A percentile compares a stretch with the other conserved stretches of the same genome.
These are phyloP conservation scores for Stylophora pistillata DNA, from an alignment of 64 coral and sea anemone genomes.

Conservation along the genomic window DNA sequence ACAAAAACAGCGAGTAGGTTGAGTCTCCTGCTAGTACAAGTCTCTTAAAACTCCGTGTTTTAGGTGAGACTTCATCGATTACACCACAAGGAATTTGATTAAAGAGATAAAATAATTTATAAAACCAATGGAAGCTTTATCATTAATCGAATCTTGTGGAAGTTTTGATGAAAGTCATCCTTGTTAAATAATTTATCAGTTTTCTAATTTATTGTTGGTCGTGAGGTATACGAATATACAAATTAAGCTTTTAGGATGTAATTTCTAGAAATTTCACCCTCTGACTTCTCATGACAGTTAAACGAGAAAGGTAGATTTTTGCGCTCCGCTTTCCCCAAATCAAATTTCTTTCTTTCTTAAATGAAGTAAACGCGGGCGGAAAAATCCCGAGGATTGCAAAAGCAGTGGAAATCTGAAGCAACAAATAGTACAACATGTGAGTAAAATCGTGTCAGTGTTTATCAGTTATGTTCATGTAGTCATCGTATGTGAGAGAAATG, in stretches of 20 bases:
- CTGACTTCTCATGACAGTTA: not conserved
- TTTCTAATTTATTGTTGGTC: not conserved
- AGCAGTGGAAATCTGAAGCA: too few relatives aligned
- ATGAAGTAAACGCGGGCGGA: too few relatives aligned
- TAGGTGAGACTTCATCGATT: not conserved
- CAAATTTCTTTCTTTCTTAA: too few relatives aligned
- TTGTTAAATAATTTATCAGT: not conserved
- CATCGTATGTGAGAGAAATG: too few relatives aligned
- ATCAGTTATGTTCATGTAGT: too few relatives aligned
- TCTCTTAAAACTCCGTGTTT: not conserved
- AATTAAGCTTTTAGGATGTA: not conserved
- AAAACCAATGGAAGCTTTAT: not conserved
- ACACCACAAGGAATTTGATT: not conserved
- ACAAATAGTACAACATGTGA: too few relatives aligned
- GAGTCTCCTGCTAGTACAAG: not conserved
- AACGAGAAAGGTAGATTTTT: not conserved
- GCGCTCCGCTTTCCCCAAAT: too few relatives aligned
- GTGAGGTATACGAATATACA: not conserved
- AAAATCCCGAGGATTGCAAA: too few relatives aligned
- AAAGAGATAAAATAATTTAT: not conserved
- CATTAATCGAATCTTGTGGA: not conserved
- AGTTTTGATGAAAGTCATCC: not conserved
- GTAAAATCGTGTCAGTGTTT: too few relatives aligned
- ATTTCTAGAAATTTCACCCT: not conserved
- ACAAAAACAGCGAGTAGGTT: not conserved